Percentiles rank a stretch among this genome's conserved stretches.
Evolutionary conservation across 2,797 vertebrate species (phyloP).

Genomic region (Aselliscus stoliczkanus): DNA sequence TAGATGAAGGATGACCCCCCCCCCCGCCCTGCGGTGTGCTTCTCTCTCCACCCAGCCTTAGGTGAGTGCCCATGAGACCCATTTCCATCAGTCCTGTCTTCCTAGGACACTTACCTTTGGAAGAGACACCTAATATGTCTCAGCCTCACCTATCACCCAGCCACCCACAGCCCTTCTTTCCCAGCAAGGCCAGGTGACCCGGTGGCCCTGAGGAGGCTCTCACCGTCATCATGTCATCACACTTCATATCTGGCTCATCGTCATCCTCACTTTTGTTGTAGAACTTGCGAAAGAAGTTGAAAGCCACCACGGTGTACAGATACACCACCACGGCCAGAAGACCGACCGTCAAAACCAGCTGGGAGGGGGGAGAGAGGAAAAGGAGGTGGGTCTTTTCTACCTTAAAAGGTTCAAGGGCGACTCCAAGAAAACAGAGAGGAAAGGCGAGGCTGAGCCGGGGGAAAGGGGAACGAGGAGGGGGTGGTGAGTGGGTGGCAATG

Average conservation of each 20-base stretch:
- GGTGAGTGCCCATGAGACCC: neutral
- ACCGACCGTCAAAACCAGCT: constrained; percentile 96
- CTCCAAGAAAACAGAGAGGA: neutral
- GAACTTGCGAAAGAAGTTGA: constrained; percentile 99
- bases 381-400: neutral
- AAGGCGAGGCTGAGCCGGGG: neutral
- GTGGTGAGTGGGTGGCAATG: too few species aligned
- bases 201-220: neutral
- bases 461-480: neutral
- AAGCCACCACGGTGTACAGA: constrained; percentile 98
- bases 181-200: accelerated
- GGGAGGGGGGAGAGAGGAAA: neutral
- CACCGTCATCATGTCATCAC: constrained; percentile 99
- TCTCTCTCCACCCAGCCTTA: neutral
- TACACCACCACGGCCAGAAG: constrained; percentile 97
- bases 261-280: constrained; percentile 99
- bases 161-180: too few species aligned
- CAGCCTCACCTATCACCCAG: neutral
- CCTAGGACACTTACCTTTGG: neutral
- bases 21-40: too few species aligned
- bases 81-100: neutral
- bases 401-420: neutral
- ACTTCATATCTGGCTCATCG: constrained; percentile 98
- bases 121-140: neutral
- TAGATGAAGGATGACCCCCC: accelerated